These are phyloP conservation scores for Temnothorax ravouxi DNA, from an alignment of 2,888 invertebrate species.

Conservation along the genomic window DNA sequence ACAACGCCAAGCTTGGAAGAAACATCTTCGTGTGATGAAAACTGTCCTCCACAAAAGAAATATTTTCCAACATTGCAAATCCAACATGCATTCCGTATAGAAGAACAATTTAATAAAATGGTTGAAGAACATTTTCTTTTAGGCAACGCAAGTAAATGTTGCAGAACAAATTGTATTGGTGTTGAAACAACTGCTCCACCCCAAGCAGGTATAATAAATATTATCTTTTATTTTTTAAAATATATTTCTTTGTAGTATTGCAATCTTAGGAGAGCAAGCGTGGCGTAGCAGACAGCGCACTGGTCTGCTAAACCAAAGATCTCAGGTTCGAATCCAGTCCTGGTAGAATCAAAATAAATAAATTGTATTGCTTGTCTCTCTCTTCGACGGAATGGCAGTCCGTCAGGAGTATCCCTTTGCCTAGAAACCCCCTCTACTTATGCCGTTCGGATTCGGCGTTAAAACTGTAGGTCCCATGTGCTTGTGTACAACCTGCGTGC, in stretches of 20 bases:
- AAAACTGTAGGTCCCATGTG: too few species aligned
- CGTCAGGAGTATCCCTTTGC: too few species aligned
- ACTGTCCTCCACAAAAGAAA: constrained; percentile 10
- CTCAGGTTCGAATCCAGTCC: too few species aligned
- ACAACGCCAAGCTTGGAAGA: constrained; percentile 14
- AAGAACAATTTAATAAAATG: background rate
- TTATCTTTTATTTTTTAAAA: background rate
- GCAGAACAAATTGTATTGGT: constrained; percentile 9
- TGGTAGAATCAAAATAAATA: too few species aligned
- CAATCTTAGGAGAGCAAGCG: too few species aligned
- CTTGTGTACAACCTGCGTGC: too few species aligned
- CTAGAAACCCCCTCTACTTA: too few species aligned
- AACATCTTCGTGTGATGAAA: constrained; percentile 27
- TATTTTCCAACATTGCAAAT: constrained; percentile 24
- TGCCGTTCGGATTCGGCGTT: too few species aligned
- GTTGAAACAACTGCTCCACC: background rate
- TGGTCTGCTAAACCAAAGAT: too few species aligned
- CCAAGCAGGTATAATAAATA: constrained; percentile 22
- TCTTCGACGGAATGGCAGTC: too few species aligned
- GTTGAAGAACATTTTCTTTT: constrained; percentile 15
- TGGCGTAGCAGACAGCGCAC: too few species aligned
- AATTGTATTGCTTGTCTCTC: too few species aligned
- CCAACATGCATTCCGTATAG: background rate
- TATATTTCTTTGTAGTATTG: background rate
- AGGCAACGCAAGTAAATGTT: constrained; percentile 4